phyloP scores from a whole-genome alignment of 1,140 invertebrate species.

The Acyrthosiphon pisum region DNA sequence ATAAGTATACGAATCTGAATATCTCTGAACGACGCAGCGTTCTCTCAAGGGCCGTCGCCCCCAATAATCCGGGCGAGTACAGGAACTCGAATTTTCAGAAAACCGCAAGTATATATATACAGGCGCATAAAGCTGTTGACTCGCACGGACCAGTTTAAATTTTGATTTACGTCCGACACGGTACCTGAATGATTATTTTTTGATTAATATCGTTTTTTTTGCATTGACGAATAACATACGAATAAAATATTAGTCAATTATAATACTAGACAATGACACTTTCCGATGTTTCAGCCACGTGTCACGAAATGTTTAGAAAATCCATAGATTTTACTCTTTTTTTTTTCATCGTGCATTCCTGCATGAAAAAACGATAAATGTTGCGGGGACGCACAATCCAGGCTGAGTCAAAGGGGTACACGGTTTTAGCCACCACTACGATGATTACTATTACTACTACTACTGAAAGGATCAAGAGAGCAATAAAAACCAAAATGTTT shows the following conservation, averaged over 20 bases:
- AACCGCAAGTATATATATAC: background rate
- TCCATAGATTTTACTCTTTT: background rate
- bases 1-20: background rate
- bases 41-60: background rate
- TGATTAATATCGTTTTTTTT: background rate
- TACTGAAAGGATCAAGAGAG: slow-evolving; percentile 38
- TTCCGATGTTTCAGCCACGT: background rate
- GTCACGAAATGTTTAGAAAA: background rate
- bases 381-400: background rate
- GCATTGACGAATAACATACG: background rate
- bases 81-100: background rate
- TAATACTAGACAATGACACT: background rate
- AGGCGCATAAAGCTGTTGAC: background rate
- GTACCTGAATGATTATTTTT: background rate
- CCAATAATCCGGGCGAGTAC: background rate
- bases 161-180: background rate
- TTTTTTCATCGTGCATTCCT: background rate
- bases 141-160: background rate
- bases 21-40: background rate
- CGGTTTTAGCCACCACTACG: background rate
- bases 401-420: slow-evolving; percentile 3
- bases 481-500: slow-evolving; percentile 47
- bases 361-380: background rate
- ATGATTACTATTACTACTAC: background rate
- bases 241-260: no score